Percentiles rank a stretch among this genome's conserved stretches.
Evolutionary conservation across 2,797 vertebrate species (phyloP).

Genomic region (Hydrolagus colliei): DNA sequence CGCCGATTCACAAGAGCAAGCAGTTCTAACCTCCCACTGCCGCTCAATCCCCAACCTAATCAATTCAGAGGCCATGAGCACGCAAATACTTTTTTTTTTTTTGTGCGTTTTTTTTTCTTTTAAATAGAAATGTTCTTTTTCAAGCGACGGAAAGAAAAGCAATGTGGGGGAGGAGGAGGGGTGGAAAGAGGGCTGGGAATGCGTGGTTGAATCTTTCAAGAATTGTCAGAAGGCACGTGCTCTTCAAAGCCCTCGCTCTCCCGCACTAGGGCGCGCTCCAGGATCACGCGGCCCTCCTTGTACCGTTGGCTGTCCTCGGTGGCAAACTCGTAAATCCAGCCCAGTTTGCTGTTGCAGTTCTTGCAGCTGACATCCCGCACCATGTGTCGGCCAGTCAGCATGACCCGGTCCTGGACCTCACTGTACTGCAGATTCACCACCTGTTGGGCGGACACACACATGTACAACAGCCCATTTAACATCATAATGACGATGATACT

Average conservation of each 20-base stretch:
- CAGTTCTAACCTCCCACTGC: neutral
- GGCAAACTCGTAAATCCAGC: constrained; percentile 98
- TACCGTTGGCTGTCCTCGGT: constrained; percentile 97
- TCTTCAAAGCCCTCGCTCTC: constrained; percentile 97
- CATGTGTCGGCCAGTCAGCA: constrained; percentile 97
- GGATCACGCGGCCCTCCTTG: constrained; percentile 93
- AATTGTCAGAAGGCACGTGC: constrained; percentile 90
- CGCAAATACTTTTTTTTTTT: constrained; percentile 45
- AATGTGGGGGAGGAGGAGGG: constrained; percentile 37
- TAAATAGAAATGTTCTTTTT: constrained; percentile 35
- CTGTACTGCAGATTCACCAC: constrained; percentile 97
- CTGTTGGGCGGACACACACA: constrained; percentile 47
- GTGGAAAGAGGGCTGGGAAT: constrained; percentile 32
- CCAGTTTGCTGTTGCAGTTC: constrained; percentile 98
- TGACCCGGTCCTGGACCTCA: constrained; percentile 93
- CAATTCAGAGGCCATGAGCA: constrained; percentile 56
- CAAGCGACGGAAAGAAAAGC: constrained; percentile 41
- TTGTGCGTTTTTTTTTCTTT: constrained; percentile 50
- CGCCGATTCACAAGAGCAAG: too few species aligned
- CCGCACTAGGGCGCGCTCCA: constrained; percentile 87
- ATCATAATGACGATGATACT: too few species aligned
- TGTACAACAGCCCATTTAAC: neutral
- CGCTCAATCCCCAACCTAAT: constrained; percentile 48
- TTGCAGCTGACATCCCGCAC: constrained; percentile 97
- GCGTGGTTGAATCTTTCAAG: constrained; percentile 55